Evolutionary conservation across 2,113 vertebrate species (phyloP).

Genomic region (Brachypteracias leptosomus): DNA sequence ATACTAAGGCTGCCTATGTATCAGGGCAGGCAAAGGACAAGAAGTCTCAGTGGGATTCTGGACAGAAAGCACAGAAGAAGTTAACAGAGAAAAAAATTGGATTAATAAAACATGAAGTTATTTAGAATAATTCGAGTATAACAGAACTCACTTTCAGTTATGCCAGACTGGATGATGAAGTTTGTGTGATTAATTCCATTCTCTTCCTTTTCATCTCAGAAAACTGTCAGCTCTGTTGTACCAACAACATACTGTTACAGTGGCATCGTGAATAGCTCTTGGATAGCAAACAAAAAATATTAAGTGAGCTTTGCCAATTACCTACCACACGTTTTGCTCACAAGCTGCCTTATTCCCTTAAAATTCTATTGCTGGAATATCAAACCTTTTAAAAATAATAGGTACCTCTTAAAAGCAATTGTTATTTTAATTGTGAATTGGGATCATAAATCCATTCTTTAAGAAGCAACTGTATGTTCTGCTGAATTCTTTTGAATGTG

Average conservation of each 20-base stretch:
- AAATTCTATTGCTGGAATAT: slow-evolving; percentile 42
- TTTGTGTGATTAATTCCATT: slow-evolving; percentile 63
- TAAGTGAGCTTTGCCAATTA: slow-evolving; percentile 70
- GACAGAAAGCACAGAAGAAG: not conserved
- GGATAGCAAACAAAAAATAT: slow-evolving; percentile 64
- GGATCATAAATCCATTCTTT: slow-evolving; percentile 66
- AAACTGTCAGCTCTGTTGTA: slow-evolving; percentile 66
- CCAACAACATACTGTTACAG: slow-evolving; percentile 64
- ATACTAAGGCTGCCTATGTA: not conserved
- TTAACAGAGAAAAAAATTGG: slow-evolving; percentile 13
- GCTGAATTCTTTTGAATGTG: slow-evolving; percentile 36
- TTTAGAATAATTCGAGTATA: slow-evolving; percentile 45
- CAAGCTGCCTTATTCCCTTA: slow-evolving; percentile 36
- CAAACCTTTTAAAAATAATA: slow-evolving; percentile 70
- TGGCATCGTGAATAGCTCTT: slow-evolving; percentile 61
- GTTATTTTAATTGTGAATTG: slow-evolving; percentile 70
- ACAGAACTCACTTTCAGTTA: slow-evolving; percentile 45
- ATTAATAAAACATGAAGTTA: slow-evolving; percentile 57
- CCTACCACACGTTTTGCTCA: slow-evolving; percentile 54
- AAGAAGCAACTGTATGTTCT: slow-evolving; percentile 37
- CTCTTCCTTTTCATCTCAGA: slow-evolving; percentile 62
- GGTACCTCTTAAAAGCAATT: slow-evolving; percentile 66
- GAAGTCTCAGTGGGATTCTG: not conserved
- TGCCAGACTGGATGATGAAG: slow-evolving; percentile 67
- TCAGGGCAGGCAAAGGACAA: not conserved